Evolutionary conservation across 2,888 invertebrate species (phyloP), one percentile per base, ranked within the genome.

Genomic region (Brachypalpus laphriformis): DNA sequence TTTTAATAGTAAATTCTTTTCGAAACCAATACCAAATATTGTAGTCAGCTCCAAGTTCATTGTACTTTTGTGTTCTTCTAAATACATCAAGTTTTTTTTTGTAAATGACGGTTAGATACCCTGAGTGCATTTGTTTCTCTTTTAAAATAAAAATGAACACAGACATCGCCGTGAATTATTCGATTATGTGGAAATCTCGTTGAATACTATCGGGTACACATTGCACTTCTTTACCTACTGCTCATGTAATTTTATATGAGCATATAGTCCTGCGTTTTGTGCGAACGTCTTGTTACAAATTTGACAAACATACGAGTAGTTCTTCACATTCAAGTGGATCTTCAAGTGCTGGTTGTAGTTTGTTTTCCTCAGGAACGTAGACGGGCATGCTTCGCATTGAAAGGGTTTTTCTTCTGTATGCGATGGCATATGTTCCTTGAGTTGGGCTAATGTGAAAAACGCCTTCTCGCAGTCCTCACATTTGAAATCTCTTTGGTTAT

Each of bases 291-390:
- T 87, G 6, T 28, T 65, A 31, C 87, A 88, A 56, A 87, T 77
- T 22, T 61, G 70, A 57, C 88, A 88, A n/a, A 71, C 49, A 51
- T n/a, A n/a, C n/a, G n/a, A n/a, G n/a, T 87, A 87, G 11, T 82
- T 28, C 42, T 87, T 87, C 1, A 78, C 82, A 7, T 80, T 76
- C 0, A 85, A 81, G 54, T 89, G 88, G 42, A 87, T 78, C 51
- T 89, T 90, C 54, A 89, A 59, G 59, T 91, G 91, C 37, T 90
- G 89, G n/a, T 87, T 89, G 57, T 88, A 89, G 57, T 89, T 90
- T 51, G 89, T 89, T 65, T 88, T 89, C 11, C 89, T 88, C 34
- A 88, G 76, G 65, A 91, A 91, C 1, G 87, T 71, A 0, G 89
- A 81, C 2, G 78, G 68, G 25, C 90, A 91, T 3, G 88, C 37